Conservation (phyloP, 2,797 vertebrate species). For the Sebastiscus tertius region DNA sequence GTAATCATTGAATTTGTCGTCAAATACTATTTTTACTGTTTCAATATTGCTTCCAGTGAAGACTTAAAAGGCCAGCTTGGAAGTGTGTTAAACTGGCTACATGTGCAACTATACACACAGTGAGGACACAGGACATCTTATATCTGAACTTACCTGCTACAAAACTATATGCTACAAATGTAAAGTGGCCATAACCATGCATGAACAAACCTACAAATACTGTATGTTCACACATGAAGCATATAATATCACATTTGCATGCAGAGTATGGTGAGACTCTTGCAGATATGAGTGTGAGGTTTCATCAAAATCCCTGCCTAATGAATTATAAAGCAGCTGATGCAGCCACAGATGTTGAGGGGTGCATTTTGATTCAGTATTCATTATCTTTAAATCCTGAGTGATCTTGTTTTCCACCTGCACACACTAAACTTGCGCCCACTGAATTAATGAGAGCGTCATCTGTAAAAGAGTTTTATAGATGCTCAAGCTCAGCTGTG, state of each 20-base stretch:
- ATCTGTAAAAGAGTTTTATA: constrained; percentile 40
- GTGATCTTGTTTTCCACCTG: constrained; percentile 15
- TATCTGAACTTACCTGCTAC: not conserved
- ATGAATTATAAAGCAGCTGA: not conserved
- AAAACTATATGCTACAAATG: not conserved
- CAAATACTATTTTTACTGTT: too few species aligned
- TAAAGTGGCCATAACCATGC: not conserved
- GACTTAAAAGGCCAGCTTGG: not conserved
- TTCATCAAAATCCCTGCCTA: not conserved
- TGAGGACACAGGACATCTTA: not conserved
- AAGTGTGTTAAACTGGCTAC: not conserved
- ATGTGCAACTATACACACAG: not conserved
- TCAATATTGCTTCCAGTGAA: too few species aligned
- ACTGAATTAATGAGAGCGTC: constrained; percentile 38
- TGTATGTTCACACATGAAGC: not conserved
- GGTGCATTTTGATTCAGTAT: not conserved
- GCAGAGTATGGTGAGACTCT: not conserved
- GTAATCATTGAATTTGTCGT: not conserved
- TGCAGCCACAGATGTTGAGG: not conserved
- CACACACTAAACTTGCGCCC: constrained; percentile 1
- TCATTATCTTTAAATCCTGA: constrained; percentile 4
- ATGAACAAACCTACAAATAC: not conserved
- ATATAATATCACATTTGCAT: not conserved
- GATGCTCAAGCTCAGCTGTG: constrained; percentile 39
- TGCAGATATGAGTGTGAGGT: not conserved